Evolutionary conservation across 1,140 invertebrate genomes (phyloP).

Genomic region (Ceratina australensis): DNA sequence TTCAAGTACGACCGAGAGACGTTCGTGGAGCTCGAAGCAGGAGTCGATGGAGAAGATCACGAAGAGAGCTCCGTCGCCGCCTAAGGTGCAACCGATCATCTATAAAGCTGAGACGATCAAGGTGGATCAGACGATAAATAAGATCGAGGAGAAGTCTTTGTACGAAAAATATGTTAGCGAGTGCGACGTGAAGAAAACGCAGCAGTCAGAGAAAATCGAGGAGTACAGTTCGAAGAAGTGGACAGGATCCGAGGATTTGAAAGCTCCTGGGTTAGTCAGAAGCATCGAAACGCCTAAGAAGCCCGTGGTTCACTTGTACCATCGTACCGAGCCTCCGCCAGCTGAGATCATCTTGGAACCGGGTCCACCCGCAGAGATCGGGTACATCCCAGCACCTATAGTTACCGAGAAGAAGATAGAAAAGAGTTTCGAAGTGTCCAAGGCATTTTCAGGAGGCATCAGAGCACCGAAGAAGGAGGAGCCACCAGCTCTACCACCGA

Average conservation of each 20-base stretch:
- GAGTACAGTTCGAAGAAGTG: constrained; percentile 76
- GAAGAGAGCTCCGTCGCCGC: constrained; percentile 56
- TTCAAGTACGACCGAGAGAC: constrained; percentile 70
- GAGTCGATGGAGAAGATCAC: constrained; percentile 64
- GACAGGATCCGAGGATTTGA: constrained; percentile 77
- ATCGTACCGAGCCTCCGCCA: constrained; percentile 42
- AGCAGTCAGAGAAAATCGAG: constrained; percentile 74
- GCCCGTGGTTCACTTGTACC: constrained; percentile 63
- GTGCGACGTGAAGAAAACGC: constrained; percentile 69
- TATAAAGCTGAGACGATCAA: constrained; percentile 78
- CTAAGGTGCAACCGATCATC: constrained; percentile 70
- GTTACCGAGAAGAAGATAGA: constrained; percentile 81
- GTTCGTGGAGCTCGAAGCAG: constrained; percentile 72
- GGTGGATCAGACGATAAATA: constrained; percentile 76
- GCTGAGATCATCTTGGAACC: constrained; percentile 78
- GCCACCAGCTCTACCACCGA: constrained; percentile 75
- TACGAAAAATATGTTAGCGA: constrained; percentile 72
- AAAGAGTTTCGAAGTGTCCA: constrained; percentile 80
- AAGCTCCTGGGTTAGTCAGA: constrained; percentile 80
- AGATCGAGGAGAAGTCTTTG: constrained; percentile 70
- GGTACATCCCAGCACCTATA: constrained; percentile 79
- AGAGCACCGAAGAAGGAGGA: constrained; percentile 72
- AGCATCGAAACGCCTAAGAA: constrained; percentile 69
- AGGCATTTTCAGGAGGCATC: constrained; percentile 80
- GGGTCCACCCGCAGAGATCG: constrained; percentile 84